phyloP scores from a whole-genome alignment of 92 coral and sea anemone species.

The Phenganax subtilis region DNA sequence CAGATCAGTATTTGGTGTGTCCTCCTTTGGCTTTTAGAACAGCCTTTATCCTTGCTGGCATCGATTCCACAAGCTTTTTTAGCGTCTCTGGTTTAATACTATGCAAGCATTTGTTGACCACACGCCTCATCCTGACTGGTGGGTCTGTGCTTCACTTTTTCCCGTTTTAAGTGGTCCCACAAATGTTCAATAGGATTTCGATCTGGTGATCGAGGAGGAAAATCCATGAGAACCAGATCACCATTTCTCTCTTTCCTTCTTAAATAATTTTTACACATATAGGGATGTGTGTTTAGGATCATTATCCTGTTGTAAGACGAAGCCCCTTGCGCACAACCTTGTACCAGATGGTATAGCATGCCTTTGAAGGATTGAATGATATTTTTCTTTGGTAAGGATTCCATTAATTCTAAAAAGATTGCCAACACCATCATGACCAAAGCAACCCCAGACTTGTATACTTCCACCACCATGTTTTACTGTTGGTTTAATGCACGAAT shows the following conservation, averaged over 20 bases:
- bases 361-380: conserved; percentile 3
- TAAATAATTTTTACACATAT: conserved; percentile 5
- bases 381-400: not conserved
- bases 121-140: conserved; percentile 10
- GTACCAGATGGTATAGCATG: conserved; percentile 5
- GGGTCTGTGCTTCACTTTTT: conserved; percentile 14
- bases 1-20: conserved; percentile 7
- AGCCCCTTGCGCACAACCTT: conserved; percentile 3
- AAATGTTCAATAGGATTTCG: conserved; percentile 8
- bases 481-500: too few relatives aligned
- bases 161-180: conserved; percentile 19
- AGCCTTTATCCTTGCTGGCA: conserved; percentile 13
- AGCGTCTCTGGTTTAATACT: conserved; percentile 10
- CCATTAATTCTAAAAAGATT: too few relatives aligned
- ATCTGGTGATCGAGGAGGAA: conserved; percentile 12
- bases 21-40: conserved; percentile 6
- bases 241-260: conserved; percentile 15
- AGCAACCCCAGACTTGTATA: too few relatives aligned
- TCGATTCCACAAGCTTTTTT: conserved; percentile 4
- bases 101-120: not conserved
- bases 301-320: conserved; percentile 4
- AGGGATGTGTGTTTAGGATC: conserved; percentile 4
- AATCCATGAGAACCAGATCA: conserved; percentile 18
- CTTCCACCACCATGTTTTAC: too few relatives aligned
- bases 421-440: too few relatives aligned